Percentiles rank a stretch among this genome's conserved stretches.
phyloP scores from a whole-genome alignment of 2,797 vertebrate genomes.

The Gallinago nigripennis region DNA sequence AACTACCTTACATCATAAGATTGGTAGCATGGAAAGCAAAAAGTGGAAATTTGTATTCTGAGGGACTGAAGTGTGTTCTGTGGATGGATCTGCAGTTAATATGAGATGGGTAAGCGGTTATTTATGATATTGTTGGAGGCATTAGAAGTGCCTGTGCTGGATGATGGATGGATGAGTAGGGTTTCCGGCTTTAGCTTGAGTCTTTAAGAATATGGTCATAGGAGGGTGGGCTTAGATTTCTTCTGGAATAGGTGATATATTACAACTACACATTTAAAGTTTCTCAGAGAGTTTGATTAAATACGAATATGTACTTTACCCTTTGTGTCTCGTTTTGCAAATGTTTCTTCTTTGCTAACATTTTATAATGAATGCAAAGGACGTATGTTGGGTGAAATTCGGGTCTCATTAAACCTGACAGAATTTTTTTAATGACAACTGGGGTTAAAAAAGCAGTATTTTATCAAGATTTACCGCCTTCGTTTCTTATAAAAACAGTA shows the following conservation, averaged over 20 bases:
- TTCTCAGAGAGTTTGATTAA: neutral
- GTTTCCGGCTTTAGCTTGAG: neutral
- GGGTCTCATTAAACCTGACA: neutral
- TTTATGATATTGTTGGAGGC: neutral
- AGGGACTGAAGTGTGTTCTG: neutral
- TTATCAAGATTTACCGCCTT: neutral
- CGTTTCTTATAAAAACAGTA: neutral
- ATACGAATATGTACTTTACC: neutral
- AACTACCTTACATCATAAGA: neutral
- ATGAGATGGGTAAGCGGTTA: neutral
- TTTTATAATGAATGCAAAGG: neutral
- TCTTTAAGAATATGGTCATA: neutral
- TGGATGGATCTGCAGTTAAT: neutral
- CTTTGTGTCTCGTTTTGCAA: neutral
- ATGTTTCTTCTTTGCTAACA: neutral
- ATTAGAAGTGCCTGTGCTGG: neutral
- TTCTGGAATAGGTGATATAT: neutral
- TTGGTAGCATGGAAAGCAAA: neutral
- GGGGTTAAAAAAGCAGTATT: neutral
- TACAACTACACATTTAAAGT: neutral
- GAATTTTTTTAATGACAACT: neutral
- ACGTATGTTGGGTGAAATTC: neutral
- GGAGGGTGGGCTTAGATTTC: neutral
- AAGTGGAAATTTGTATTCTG: neutral
- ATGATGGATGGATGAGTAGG: neutral